These are phyloP conservation scores for Crambe crambe DNA, from an alignment of 37 sponge, comb jelly and placozoan genomes.

Conservation along the genomic window DNA sequence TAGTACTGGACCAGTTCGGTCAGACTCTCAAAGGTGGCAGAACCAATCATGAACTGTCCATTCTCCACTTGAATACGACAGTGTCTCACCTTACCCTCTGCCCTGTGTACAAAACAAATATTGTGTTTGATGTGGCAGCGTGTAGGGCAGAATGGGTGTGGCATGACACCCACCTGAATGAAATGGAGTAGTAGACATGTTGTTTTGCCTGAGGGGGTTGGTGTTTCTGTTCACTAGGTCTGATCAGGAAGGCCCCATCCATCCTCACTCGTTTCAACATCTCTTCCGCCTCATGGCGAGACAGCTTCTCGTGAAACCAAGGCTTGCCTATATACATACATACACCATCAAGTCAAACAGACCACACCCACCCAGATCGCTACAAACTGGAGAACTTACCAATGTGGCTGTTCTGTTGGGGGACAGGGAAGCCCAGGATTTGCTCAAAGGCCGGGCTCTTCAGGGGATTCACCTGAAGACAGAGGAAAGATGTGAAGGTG, in stretches of 20 bases:
- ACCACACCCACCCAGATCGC: background rate
- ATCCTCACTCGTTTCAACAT: constrained; percentile 90
- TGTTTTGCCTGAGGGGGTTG: constrained; percentile 11
- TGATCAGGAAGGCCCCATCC: constrained; percentile 97
- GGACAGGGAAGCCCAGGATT: constrained; percentile 75
- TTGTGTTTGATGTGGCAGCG: background rate
- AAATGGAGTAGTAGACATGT: constrained; percentile 82
- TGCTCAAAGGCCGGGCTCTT: constrained; percentile 84
- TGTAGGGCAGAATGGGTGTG: background rate
- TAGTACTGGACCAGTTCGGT: constrained; percentile 94
- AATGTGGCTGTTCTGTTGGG: constrained; percentile 64
- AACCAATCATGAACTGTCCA: constrained; percentile 88
- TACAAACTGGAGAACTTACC: too few species aligned
- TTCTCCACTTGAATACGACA: constrained; percentile 82
- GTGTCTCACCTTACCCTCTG: constrained; percentile 87
- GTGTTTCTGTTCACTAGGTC: constrained; percentile 57
- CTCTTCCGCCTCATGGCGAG: constrained; percentile 83
- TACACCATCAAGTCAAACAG: background rate
- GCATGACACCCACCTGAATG: constrained; percentile 74
- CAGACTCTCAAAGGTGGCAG: constrained; percentile 92
- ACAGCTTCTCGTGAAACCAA: constrained; percentile 85
- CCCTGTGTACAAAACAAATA: too few species aligned
- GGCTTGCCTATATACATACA: constrained; percentile 28
- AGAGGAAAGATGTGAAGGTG: too few species aligned
- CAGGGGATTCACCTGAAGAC: constrained; percentile 63